Percentiles rank a stretch among this genome's conserved stretches.
These are phyloP conservation scores for Dasyprocta punctata DNA, from an alignment of 2,113 vertebrate species.

Conservation along the genomic window DNA sequence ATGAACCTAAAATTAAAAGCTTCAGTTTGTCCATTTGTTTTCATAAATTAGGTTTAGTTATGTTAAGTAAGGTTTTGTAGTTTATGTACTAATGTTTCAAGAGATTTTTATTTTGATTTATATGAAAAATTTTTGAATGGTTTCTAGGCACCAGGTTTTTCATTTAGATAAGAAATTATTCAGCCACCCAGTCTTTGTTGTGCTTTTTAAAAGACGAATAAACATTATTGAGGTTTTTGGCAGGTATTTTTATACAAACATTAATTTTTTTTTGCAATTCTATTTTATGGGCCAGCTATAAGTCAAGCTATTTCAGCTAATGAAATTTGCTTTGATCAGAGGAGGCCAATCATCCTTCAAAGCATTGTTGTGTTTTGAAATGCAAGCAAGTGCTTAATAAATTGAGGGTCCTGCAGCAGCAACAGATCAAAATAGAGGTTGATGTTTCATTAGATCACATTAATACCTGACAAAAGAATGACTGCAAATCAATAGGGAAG, in stretches of 20 bases:
- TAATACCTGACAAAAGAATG: conserved; percentile 74
- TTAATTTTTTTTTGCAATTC: conserved; percentile 54
- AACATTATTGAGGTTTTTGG: conserved; percentile 64
- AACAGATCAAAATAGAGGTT: conserved; percentile 69
- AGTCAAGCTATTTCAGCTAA: conserved; percentile 77
- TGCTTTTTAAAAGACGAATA: conserved; percentile 67
- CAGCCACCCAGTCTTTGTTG: conserved; percentile 54
- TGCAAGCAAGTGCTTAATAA: conserved; percentile 69
- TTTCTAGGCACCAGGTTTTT: conserved; percentile 47
- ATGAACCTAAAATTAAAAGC: not conserved
- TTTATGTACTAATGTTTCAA: not conserved
- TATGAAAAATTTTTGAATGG: conserved; percentile 45
- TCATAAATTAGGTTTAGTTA: not conserved
- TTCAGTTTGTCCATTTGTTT: not conserved
- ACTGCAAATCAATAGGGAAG: conserved; percentile 51
- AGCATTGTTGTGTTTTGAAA: conserved; percentile 74
- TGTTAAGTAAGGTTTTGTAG: not conserved
- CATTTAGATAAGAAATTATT: conserved; percentile 37
- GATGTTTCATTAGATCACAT: conserved; percentile 79
- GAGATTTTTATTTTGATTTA: not conserved
- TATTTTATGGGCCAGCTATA: conserved; percentile 72
- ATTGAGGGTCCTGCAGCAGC: conserved; percentile 57
- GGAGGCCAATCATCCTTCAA: conserved; percentile 75
- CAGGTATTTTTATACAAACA: conserved; percentile 54
- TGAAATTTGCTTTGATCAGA: conserved; percentile 82